A percentile compares a stretch with the other conserved stretches of the same genome.
phyloP scores from a whole-genome alignment of 2,888 invertebrate species.

The Aphodius granarius region DNA sequence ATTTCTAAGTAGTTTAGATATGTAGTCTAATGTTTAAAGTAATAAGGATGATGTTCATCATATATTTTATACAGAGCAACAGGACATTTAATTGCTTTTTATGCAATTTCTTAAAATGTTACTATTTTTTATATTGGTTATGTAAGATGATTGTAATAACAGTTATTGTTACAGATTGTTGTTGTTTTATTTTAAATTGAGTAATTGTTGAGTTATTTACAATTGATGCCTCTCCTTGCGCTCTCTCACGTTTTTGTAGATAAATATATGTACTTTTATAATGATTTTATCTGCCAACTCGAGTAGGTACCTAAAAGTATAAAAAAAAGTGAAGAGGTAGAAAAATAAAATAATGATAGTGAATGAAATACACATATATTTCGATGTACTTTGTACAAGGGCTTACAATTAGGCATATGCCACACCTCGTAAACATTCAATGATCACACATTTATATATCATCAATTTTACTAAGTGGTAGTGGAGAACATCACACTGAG shows the following conservation, averaged over 20 bases:
- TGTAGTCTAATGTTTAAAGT: neutral
- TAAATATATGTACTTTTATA: too few relatives aligned
- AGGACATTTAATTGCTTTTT: constrained; percentile 5
- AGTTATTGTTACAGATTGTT: neutral
- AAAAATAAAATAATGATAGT: neutral
- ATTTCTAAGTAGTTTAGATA: neutral
- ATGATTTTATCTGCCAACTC: too few relatives aligned
- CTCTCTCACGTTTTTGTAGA: too few relatives aligned
- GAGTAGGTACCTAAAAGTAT: too few relatives aligned
- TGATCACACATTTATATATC: constrained; percentile 42
- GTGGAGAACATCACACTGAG: constrained; percentile 39
- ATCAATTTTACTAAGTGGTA: constrained; percentile 29
- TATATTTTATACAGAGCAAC: constrained; percentile 10
- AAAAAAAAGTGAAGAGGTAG: neutral
- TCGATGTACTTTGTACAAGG: constrained; percentile 39
- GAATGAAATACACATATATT: constrained; percentile 25
- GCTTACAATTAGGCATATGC: constrained; percentile 40
- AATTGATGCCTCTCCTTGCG: too few relatives aligned
- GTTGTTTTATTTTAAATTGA: neutral
- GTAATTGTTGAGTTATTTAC: neutral
- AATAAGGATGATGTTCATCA: constrained; percentile 6
- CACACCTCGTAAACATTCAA: constrained; percentile 42
- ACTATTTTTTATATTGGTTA: constrained; percentile 9
- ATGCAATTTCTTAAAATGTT: neutral
- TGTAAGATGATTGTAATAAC: neutral